phyloP scores from a whole-genome alignment of 2,797 vertebrate species.

The Leuciscus waleckii region DNA sequence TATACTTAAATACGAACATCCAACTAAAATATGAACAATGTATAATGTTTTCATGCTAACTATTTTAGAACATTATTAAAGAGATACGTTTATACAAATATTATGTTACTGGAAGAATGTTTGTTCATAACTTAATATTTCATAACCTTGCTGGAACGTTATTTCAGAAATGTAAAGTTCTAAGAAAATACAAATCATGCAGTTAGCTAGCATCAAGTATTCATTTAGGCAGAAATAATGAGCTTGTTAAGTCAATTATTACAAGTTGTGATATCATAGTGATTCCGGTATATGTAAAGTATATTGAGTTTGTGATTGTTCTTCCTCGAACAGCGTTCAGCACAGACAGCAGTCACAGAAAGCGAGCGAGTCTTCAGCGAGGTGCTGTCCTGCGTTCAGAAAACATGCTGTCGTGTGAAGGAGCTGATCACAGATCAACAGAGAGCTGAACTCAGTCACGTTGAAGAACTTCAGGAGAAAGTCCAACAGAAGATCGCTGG shows the following conservation, averaged over 20 bases:
- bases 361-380: constrained; percentile 73
- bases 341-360: constrained; percentile 69
- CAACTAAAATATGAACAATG: too few species aligned
- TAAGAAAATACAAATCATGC: too few species aligned
- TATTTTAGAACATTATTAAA: too few species aligned
- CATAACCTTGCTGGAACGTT: background rate
- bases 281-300: background rate
- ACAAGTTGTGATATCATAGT: background rate
- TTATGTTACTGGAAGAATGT: too few species aligned
- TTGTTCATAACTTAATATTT: too few species aligned
- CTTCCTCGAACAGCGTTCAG: constrained; percentile 66
- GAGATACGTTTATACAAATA: too few species aligned
- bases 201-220: too few species aligned
- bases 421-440: constrained; percentile 69
- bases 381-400: constrained; percentile 73
- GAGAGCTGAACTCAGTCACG: constrained; percentile 63
- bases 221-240: too few species aligned
- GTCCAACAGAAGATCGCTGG: constrained; percentile 62
- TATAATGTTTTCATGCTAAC: too few species aligned
- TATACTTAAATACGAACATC: too few species aligned
- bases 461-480: constrained; percentile 70
- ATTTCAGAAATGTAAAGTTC: too few species aligned
- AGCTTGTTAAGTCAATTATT: too few species aligned
- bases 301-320: background rate
- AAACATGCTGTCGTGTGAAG: constrained; percentile 71